These are phyloP conservation scores for Choloepus didactylus DNA, from an alignment of 2,797 vertebrate species.

Conservation along the genomic window DNA sequence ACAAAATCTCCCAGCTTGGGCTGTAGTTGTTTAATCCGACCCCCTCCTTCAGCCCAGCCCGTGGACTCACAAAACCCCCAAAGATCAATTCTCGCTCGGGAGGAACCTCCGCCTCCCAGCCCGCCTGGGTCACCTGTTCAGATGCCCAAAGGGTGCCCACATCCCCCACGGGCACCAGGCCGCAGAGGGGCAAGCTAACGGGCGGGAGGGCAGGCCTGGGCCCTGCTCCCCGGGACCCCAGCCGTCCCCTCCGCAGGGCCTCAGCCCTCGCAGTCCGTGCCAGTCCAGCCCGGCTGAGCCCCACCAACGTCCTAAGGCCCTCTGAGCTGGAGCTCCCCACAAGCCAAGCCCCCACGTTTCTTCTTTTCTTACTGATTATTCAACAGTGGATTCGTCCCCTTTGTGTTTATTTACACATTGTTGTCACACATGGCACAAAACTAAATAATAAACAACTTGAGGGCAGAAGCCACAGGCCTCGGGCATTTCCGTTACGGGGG, in stretches of 20 bases:
- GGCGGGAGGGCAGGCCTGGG: too few relatives aligned
- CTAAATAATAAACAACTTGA: background rate
- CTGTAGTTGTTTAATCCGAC: background rate
- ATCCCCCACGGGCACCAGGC: background rate
- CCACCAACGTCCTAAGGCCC: rapidly evolving
- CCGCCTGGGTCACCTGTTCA: background rate
- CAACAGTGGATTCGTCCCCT: rapidly evolving
- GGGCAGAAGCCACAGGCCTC: background rate
- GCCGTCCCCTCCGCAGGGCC: background rate
- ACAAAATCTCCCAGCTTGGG: background rate
- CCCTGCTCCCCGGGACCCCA: background rate
- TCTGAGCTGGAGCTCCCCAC: rapidly evolving
- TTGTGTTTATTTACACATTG: rapidly evolving
- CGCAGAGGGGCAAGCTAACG: background rate
- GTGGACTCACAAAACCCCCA: rapidly evolving
- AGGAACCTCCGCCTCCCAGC: background rate
- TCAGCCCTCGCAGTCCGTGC: rapidly evolving
- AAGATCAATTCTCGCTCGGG: background rate
- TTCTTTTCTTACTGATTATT: rapidly evolving
- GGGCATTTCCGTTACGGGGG: background rate
- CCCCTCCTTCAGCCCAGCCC: background rate
- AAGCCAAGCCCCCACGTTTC: rapidly evolving
- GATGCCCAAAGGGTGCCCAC: background rate
- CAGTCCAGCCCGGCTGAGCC: rapidly evolving
- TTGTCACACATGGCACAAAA: background rate